These are phyloP conservation scores for Eupithecia subfuscata DNA, from an alignment of 2,888 invertebrate genomes.

Conservation along the genomic window DNA sequence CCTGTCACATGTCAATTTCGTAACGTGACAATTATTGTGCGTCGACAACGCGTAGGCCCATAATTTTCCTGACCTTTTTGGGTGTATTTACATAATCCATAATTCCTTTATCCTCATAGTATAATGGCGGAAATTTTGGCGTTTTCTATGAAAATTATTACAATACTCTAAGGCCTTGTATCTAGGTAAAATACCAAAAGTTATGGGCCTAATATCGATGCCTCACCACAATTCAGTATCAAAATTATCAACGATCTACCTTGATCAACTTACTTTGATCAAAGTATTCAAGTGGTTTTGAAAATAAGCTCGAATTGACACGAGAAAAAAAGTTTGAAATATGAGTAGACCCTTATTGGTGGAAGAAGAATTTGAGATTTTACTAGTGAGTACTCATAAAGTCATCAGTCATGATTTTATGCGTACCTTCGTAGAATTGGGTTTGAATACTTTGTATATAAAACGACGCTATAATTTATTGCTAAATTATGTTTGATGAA, in stretches of 20 bases:
- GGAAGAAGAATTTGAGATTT: too few relatives aligned
- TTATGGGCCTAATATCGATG: not conserved
- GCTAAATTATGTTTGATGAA: too few relatives aligned
- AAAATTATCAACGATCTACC: not conserved
- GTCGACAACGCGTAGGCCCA: conserved; percentile 3
- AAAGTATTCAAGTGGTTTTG: not conserved
- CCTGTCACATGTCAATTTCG: conserved; percentile 28
- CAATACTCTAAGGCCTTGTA: not conserved
- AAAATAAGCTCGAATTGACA: not conserved
- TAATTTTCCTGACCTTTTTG: conserved; percentile 1
- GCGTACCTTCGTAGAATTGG: too few relatives aligned
- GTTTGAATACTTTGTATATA: too few relatives aligned
- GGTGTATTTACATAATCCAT: conserved; percentile 2
- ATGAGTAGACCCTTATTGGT: too few relatives aligned
- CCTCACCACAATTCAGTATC: not conserved
- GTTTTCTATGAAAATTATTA: not conserved
- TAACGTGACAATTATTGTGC: conserved; percentile 26
- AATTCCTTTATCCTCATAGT: not conserved
- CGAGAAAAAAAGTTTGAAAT: not conserved
- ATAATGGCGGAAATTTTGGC: not conserved
- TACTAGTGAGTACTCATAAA: too few relatives aligned
- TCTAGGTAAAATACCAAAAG: not conserved
- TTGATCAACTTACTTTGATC: not conserved
- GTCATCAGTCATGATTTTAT: too few relatives aligned
- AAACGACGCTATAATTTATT: too few relatives aligned